Base-by-base conservation (phyloP, 2,113 vertebrate genomes). In the Calyptommatus sinebrachiatus region DNA sequence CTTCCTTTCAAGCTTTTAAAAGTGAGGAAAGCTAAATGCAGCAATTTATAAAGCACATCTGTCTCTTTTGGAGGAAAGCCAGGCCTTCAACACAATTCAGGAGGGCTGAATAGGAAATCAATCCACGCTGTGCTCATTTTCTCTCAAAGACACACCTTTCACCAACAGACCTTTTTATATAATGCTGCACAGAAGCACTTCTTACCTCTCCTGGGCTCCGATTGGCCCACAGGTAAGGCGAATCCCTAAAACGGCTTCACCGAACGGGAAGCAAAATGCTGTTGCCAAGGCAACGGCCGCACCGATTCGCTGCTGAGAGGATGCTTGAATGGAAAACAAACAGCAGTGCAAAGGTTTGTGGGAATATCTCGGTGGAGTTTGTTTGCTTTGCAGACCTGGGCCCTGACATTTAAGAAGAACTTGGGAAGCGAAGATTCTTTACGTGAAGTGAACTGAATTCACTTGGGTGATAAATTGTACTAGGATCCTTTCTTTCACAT, bases 41-140 rank as follows among this genome's bases (percentile, higher is more conserved):
- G 53, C 12, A n/a, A 21, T 69, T 75, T 75, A 75, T 69, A 60
- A 7, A 9, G 29, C 65, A 68, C 79, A 75, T 75, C 72, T 81
- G 79, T 69, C 72, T 75, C 65, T 81, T 46, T 70, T 75, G 79
- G 79, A 75, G 65, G 26, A 14, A 28, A 35, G 79, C 72, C 79
- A 81, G 20, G 79, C 63, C 35, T 75, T 69, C 79, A 60, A 60
- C 69, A n/a, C 50, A 53, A n/a, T 81, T 45, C 50, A 14, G 29
- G 45, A 75, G 69, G 61, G 69, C 69, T 63, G 35, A 61, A 81
- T 69, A 74, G 62, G 79, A 81, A 81, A 81, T 81, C 79, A 69
- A 75, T 81, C 65, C 72, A 68, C 65, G 11, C 74, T 29, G 48
- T 66, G 67, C 61, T 29, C 79, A 81, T 81, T 81, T 81, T 69